A percentile compares a stretch with the other conserved stretches of the same genome.
These are phyloP conservation scores for Vireo griseus DNA, from an alignment of 2,797 vertebrate genomes.

Conservation along the genomic window DNA sequence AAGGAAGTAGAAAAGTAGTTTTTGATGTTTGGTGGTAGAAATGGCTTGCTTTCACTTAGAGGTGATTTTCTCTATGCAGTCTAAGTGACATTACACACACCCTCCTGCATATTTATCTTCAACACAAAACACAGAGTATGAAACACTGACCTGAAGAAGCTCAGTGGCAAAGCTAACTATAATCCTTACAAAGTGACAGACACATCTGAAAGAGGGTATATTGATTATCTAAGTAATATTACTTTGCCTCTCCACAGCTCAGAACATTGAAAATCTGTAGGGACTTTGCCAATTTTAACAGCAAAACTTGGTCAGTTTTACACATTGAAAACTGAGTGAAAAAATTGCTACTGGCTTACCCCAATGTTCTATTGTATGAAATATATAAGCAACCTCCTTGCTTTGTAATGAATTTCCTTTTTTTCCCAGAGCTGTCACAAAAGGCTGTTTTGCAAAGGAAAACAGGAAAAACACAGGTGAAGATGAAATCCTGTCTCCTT, in stretches of 20 bases:
- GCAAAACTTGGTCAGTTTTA: neutral
- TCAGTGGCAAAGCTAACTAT: neutral
- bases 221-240: neutral
- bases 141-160: neutral
- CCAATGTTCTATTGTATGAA: neutral
- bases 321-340: neutral
- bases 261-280: neutral
- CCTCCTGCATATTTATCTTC: neutral
- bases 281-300: neutral
- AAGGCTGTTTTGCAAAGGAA: neutral
- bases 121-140: neutral
- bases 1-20: constrained; percentile 2
- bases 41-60: neutral
- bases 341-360: neutral
- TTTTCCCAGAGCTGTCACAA: neutral
- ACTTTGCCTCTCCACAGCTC: neutral
- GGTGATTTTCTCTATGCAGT: neutral
- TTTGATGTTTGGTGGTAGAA: neutral
- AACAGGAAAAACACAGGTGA: neutral
- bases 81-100: neutral
- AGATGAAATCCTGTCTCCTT: neutral
- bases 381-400: neutral
- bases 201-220: neutral
- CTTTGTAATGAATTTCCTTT: neutral
- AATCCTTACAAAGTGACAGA: neutral